Conservation (phyloP, 2,113 vertebrate species). For the Amphiprion ocellaris region DNA sequence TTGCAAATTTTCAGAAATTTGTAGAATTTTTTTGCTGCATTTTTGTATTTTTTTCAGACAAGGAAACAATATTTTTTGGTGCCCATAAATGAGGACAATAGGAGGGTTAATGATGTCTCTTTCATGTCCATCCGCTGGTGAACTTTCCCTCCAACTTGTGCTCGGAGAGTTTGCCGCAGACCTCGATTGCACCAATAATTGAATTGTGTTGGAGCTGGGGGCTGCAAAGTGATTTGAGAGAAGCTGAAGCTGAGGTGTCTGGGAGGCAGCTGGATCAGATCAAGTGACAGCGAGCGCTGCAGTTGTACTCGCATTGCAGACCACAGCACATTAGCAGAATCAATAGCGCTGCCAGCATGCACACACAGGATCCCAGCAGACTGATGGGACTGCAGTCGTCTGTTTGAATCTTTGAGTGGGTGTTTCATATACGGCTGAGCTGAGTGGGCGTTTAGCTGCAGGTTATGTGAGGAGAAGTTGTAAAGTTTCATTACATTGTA, state of each 20-base stretch:
- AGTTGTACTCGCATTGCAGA: constrained; percentile 75
- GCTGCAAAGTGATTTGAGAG: constrained; percentile 64
- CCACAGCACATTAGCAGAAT: constrained; percentile 78
- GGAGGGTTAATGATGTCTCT: neutral
- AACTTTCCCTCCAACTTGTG: constrained; percentile 31
- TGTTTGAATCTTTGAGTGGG: constrained; percentile 67
- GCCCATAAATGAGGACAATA: too few species aligned
- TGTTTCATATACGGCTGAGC: constrained; percentile 57
- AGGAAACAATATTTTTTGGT: too few species aligned
- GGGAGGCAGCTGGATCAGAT: constrained; percentile 63
- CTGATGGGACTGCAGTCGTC: constrained; percentile 68
- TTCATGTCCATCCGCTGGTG: neutral
- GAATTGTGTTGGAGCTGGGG: constrained; percentile 47
- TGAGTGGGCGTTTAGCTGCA: constrained; percentile 58
- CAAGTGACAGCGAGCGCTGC: constrained; percentile 74
- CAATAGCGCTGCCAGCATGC: constrained; percentile 57
- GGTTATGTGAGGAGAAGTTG: constrained; percentile 49
- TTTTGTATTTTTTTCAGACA: too few species aligned
- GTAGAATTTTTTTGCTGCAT: too few species aligned
- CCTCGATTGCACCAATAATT: constrained; percentile 36
- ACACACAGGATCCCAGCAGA: constrained; percentile 32
- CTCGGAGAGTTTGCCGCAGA: constrained; percentile 45
- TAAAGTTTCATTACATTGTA: constrained; percentile 27
- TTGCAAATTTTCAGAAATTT: too few species aligned
- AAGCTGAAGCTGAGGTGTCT: constrained; percentile 67